Evolutionary conservation across 2,797 vertebrate species (phyloP).

Genomic region (Manis crassicaudata): DNA sequence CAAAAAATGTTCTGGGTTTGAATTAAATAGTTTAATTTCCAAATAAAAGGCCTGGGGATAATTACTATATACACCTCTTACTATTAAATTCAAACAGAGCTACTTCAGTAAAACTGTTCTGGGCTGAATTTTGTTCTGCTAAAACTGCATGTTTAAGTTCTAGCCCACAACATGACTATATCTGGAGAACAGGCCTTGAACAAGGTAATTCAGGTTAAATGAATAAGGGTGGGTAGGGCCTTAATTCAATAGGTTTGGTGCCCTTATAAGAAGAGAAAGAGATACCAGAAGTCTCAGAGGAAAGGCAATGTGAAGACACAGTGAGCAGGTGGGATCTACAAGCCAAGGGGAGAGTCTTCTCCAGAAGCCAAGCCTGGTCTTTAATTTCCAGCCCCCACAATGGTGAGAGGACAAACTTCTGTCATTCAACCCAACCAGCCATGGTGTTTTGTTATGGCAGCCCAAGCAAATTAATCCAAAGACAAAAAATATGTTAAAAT

Average conservation of each 20-base stretch:
- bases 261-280: background rate
- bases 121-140: background rate
- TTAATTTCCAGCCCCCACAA: background rate
- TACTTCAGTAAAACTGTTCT: background rate
- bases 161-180: background rate
- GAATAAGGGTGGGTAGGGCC: background rate
- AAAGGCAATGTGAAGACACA: background rate
- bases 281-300: background rate
- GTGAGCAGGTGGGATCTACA: background rate
- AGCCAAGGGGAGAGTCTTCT: background rate
- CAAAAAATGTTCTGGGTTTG: background rate
- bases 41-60: background rate
- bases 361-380: background rate
- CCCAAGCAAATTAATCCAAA: background rate
- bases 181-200: background rate
- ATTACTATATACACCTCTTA: background rate
- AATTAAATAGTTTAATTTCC: background rate
- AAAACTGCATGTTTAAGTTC: background rate
- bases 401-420: background rate
- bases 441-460: background rate
- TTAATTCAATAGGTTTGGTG: background rate
- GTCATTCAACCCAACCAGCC: background rate
- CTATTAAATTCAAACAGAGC: background rate
- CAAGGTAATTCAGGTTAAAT: background rate
- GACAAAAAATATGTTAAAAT: background rate